Conservation (phyloP, 2,113 vertebrate species). For the human region GRCh38 chr7:17282001-17282500, state of each 20-base stretch:
- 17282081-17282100: not conserved
- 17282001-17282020: not conserved
- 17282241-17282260: not conserved
- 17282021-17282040: not conserved
- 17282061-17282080: not conserved
- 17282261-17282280: not conserved
- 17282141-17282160: not conserved
- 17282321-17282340: not conserved
- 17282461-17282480: not conserved
- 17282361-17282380: not conserved
- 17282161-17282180: not conserved
- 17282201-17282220: not conserved
- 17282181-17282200: not conserved
- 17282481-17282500: not conserved
- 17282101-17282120: not conserved
- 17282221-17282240: not conserved
- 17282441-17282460: not conserved
- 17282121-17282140: not conserved
- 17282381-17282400: not conserved
- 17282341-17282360: not conserved
- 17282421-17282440: not conserved
- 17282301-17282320: not conserved
- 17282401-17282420: not conserved
- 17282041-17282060: not conserved
- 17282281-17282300: not conserved